Conservation (phyloP, 2,113 vertebrate genomes). For the Centropus unirufus region DNA sequence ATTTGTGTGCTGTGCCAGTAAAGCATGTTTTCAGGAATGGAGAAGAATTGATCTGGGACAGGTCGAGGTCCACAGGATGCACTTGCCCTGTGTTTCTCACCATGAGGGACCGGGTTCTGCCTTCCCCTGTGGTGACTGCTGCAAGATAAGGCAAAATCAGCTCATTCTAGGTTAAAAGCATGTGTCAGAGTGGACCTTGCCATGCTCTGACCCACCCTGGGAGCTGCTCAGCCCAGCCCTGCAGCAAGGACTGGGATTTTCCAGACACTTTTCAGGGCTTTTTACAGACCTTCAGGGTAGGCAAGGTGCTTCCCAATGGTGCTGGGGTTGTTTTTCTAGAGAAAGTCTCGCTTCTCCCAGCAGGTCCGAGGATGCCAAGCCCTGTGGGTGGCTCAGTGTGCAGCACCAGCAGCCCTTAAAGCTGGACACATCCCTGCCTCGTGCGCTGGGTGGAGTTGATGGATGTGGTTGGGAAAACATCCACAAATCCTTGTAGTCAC, state of each 20-base stretch:
- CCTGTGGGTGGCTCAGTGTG: neutral
- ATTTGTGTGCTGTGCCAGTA: neutral
- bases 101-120: accelerated
- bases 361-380: neutral
- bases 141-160: neutral
- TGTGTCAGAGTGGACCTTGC: neutral
- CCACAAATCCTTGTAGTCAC: neutral
- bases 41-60: neutral
- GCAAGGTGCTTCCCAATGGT: accelerated
- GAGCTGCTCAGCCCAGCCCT: neutral
- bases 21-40: accelerated
- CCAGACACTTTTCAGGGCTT: neutral
- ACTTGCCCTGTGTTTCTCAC: accelerated
- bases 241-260: accelerated
- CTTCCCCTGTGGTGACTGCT: neutral
- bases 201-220: neutral
- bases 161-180: neutral
- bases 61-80: accelerated
- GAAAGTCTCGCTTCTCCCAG: neutral
- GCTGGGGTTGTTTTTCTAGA: accelerated
- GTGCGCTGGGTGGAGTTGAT: neutral
- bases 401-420: neutral
- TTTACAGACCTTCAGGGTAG: neutral
- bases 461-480: neutral
- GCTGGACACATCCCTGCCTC: accelerated